Percentiles rank a stretch among this genome's conserved stretches.
phyloP scores from a whole-genome alignment of 92 coral and sea anemone genomes.

The Phenganax marumi region DNA sequence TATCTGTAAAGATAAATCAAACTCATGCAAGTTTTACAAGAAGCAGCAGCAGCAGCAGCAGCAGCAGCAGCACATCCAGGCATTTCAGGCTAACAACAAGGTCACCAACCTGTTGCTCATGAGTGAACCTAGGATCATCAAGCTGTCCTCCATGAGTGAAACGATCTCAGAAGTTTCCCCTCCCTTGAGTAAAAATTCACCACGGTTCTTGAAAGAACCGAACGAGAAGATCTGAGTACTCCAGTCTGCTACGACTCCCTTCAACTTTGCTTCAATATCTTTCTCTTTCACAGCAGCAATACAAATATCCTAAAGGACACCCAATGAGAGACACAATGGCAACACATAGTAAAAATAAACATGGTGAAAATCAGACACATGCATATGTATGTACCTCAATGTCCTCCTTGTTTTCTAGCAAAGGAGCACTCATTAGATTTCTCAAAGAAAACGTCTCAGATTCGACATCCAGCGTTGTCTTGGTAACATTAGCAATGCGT shows the following conservation, averaged over 20 bases:
- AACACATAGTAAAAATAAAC: not conserved
- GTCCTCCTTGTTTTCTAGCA: conserved; percentile 94
- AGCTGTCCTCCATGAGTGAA: conserved; percentile 95
- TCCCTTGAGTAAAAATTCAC: conserved; percentile 87
- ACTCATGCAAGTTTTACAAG: not conserved
- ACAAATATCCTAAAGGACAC: conserved; percentile 73
- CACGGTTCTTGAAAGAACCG: conserved; percentile 84
- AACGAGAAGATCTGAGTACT: conserved; percentile 90
- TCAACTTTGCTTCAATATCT: conserved; percentile 91
- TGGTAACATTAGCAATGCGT: conserved; percentile 75
- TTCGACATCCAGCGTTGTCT: conserved; percentile 88
- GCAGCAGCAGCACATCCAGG: too few species aligned
- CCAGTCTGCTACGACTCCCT: conserved; percentile 95
- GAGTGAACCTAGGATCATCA: conserved; percentile 93
- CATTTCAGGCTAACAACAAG: not conserved
- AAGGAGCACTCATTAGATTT: conserved; percentile 95
- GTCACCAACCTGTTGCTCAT: conserved; percentile 86
- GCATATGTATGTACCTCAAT: conserved; percentile 68
- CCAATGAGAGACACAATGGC: not conserved
- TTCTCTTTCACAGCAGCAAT: conserved; percentile 98
- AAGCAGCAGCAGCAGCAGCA: too few species aligned
- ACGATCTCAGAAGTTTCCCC: conserved; percentile 93
- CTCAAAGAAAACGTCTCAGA: conserved; percentile 93
- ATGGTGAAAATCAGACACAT: not conserved
- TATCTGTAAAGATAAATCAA: conserved; percentile 54